Percentiles rank a stretch among this genome's conserved stretches.
Evolutionary conservation across 2,797 vertebrate species (phyloP).

Genomic region (Hapalemur alaotrensis): DNA sequence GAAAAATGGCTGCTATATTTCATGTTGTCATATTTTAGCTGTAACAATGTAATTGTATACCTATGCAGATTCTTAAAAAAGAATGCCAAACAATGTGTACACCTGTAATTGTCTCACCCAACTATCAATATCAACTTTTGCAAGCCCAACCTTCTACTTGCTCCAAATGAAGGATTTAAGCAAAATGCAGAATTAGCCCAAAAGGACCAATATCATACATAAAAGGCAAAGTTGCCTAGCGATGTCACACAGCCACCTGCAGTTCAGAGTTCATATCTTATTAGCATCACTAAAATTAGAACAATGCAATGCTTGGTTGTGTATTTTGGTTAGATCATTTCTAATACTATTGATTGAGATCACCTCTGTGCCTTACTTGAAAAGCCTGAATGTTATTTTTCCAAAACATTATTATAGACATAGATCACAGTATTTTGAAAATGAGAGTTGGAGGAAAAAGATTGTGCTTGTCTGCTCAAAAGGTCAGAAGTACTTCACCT

Average conservation of each 20-base stretch:
- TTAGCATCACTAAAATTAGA: conserved; percentile 83
- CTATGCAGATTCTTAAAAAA: conserved; percentile 47
- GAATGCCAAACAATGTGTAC: neutral
- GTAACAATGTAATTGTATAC: conserved; percentile 80
- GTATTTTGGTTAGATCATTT: conserved; percentile 73
- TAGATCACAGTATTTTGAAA: conserved; percentile 4
- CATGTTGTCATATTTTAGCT: conserved; percentile 86
- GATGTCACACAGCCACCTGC: conserved; percentile 81
- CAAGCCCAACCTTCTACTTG: neutral
- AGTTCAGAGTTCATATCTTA: conserved; percentile 81
- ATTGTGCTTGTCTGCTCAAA: conserved; percentile 56
- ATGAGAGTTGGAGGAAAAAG: neutral
- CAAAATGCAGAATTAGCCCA: neutral
- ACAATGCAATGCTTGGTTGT: conserved; percentile 77
- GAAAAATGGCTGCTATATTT: conserved; percentile 88
- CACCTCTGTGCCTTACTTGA: conserved; percentile 46
- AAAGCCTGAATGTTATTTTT: conserved; percentile 56
- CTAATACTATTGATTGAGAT: conserved; percentile 43
- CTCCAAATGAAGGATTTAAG: neutral
- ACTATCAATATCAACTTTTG: neutral
- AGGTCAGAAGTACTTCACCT: conserved; percentile 67
- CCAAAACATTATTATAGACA: neutral
- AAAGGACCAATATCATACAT: neutral
- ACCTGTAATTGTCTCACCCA: neutral
- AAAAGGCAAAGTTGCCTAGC: conserved; percentile 78